Evolutionary conservation across 2,888 invertebrate genomes (phyloP).

Genomic region (Leucophora obtusa): DNA sequence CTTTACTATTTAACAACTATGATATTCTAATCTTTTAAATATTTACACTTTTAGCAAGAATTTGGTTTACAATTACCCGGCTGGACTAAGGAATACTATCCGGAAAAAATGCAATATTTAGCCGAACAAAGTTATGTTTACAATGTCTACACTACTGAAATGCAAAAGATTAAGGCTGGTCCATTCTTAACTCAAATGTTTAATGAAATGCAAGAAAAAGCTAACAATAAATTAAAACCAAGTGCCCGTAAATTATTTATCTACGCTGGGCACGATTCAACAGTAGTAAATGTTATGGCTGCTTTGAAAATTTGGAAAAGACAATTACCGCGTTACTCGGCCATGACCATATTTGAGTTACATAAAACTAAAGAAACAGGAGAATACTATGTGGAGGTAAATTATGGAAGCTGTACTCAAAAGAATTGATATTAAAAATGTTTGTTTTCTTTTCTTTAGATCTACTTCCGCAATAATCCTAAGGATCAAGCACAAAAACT

Average conservation of each 20-base stretch:
- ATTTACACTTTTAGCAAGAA: conserved; percentile 75
- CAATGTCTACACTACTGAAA: conserved; percentile 82
- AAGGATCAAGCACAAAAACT: conserved; percentile 80
- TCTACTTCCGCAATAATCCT: conserved; percentile 80
- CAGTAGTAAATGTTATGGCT: conserved; percentile 83
- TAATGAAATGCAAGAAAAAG: conserved; percentile 81
- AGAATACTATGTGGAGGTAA: conserved; percentile 78
- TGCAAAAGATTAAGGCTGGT: conserved; percentile 83
- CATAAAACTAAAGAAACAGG: conserved; percentile 79
- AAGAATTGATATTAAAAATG: neutral
- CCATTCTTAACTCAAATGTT: conserved; percentile 83
- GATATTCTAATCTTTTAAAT: too few relatives aligned
- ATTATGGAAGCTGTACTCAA: neutral
- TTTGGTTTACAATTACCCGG: conserved; percentile 82
- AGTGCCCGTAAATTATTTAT: conserved; percentile 81
- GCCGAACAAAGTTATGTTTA: conserved; percentile 81
- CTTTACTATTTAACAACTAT: too few relatives aligned
- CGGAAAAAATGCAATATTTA: conserved; percentile 80
- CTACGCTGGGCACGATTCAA: conserved; percentile 87
- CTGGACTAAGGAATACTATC: conserved; percentile 82
- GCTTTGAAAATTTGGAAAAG: conserved; percentile 84
- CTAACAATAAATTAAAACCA: conserved; percentile 78
- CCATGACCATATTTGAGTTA: conserved; percentile 83
- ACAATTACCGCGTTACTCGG: conserved; percentile 83
- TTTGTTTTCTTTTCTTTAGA: conserved; percentile 59